phyloP scores from a whole-genome alignment of 1,140 invertebrate species.

The Dufourea novaeangliae region DNA sequence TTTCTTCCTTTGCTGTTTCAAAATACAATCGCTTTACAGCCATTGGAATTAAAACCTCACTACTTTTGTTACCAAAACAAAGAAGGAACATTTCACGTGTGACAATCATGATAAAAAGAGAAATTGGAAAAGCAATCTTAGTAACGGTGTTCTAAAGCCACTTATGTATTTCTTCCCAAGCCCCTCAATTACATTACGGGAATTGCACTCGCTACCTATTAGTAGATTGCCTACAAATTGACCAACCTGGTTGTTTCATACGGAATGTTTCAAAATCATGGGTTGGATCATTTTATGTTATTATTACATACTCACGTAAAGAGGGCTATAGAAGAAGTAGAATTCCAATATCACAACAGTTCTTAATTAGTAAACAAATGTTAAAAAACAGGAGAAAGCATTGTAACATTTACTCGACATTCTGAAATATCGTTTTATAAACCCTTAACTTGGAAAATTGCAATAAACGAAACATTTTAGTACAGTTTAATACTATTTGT shows the following conservation, averaged over 20 bases:
- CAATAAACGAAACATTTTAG: too few relatives aligned
- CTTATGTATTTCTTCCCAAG: conserved; percentile 38
- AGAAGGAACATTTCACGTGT: conserved; percentile 7
- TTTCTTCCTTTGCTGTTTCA: not conserved
- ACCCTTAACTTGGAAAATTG: too few relatives aligned
- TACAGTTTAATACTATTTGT: too few relatives aligned
- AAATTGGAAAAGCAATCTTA: conserved; percentile 42
- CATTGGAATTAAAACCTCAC: not conserved
- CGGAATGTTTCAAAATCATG: conserved; percentile 4
- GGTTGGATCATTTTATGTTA: not conserved
- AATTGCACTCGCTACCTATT: conserved; percentile 30
- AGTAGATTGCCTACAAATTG: conserved; percentile 37
- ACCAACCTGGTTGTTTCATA: not conserved
- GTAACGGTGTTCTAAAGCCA: conserved; percentile 33
- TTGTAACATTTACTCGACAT: too few relatives aligned
- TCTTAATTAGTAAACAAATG: too few relatives aligned
- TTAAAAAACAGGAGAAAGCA: too few relatives aligned
- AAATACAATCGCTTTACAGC: not conserved
- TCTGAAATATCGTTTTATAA: too few relatives aligned
- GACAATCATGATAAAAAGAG: conserved; percentile 8
- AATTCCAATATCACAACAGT: not conserved
- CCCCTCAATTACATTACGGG: conserved; percentile 37
- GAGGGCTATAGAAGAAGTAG: not conserved
- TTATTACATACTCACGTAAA: not conserved
- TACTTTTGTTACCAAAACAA: not conserved